These are phyloP conservation scores for Tenthredo scrophulariae DNA, from an alignment of 2,888 invertebrate species.

Conservation along the genomic window DNA sequence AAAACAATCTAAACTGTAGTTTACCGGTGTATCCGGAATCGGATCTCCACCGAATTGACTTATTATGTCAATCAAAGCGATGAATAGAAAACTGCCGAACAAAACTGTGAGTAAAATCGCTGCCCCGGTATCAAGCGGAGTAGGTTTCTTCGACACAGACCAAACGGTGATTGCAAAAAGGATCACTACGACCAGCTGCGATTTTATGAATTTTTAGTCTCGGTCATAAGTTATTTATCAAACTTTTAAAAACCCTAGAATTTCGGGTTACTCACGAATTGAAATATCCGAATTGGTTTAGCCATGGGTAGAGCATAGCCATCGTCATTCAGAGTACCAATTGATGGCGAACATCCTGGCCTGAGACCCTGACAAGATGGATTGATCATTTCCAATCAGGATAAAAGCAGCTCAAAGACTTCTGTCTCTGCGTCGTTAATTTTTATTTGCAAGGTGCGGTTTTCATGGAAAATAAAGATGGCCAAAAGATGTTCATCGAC, in stretches of 20 bases:
- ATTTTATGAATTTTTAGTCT: neutral
- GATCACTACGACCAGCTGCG: slow-evolving; percentile 60
- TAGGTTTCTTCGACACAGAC: slow-evolving; percentile 59
- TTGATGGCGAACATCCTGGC: slow-evolving; percentile 47
- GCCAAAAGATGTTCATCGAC: neutral
- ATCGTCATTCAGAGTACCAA: slow-evolving; percentile 57
- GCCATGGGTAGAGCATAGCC: slow-evolving; percentile 60
- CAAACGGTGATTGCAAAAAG: slow-evolving; percentile 61
- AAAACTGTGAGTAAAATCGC: slow-evolving; percentile 61
- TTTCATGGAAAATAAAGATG: neutral
- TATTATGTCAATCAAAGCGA: slow-evolving; percentile 72
- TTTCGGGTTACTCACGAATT: slow-evolving; percentile 65
- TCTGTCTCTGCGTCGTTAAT: neutral
- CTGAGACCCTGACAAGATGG: slow-evolving; percentile 44
- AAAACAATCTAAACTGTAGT: slow-evolving; percentile 52
- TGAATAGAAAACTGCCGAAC: slow-evolving; percentile 67
- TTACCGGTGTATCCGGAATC: slow-evolving; percentile 75
- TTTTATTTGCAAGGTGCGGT: neutral
- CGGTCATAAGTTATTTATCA: neutral
- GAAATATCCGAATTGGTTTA: slow-evolving; percentile 68
- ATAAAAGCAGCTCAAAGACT: neutral
- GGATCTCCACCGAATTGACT: slow-evolving; percentile 74
- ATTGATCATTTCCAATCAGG: slow-evolving; percentile 48
- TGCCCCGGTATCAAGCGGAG: slow-evolving; percentile 62
- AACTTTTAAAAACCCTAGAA: neutral